Conservation (phyloP, 2,888 invertebrate species). For the Meliscaeva auricollis region DNA sequence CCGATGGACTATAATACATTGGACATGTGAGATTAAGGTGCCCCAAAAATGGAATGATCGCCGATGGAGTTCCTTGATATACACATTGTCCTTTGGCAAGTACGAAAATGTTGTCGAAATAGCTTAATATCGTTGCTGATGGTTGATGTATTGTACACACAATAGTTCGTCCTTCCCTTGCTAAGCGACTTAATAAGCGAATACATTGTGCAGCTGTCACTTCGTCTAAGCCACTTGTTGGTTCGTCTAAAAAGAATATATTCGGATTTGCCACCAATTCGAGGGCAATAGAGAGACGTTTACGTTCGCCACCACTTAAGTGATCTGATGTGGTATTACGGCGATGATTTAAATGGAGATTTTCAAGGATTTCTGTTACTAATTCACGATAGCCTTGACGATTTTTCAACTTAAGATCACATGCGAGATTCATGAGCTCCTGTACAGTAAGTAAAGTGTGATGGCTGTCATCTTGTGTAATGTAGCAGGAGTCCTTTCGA, state of each 20-base stretch:
- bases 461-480: constrained; percentile 91
- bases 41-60: constrained; percentile 87
- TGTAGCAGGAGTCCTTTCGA: constrained; percentile 91
- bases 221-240: constrained; percentile 90
- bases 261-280: constrained; percentile 94
- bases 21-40: constrained; percentile 87
- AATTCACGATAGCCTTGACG: constrained; percentile 79
- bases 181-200: constrained; percentile 86
- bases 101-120: constrained; percentile 88
- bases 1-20: constrained; percentile 88
- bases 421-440: constrained; percentile 92
- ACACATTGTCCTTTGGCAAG: constrained; percentile 88
- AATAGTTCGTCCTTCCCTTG: constrained; percentile 88
- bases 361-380: constrained; percentile 82
- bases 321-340: constrained; percentile 84
- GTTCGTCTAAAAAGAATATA: constrained; percentile 93
- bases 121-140: constrained; percentile 87
- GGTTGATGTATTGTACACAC: constrained; percentile 90
- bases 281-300: constrained; percentile 91
- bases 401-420: constrained; percentile 88
- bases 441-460: constrained; percentile 90
- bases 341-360: constrained; percentile 82
- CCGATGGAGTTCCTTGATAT: constrained; percentile 87
- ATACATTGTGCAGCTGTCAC: constrained; percentile 88
- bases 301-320: constrained; percentile 92